Percentiles rank a stretch among this genome's conserved stretches.
Evolutionary conservation across 2,888 invertebrate species (phyloP).

Genomic region (Agrypnus murinus): DNA sequence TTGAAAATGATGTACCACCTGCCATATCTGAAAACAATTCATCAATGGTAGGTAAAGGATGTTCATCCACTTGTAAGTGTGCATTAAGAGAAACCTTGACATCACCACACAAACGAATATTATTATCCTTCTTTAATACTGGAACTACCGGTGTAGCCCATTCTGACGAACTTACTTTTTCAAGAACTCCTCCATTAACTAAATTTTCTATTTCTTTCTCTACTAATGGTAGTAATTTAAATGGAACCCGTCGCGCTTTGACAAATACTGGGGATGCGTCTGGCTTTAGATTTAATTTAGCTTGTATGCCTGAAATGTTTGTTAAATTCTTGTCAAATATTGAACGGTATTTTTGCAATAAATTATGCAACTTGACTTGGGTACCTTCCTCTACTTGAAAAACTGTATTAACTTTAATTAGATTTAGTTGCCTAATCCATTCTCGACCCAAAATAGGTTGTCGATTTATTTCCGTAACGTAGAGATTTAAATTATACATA

Average conservation of each 20-base stretch:
- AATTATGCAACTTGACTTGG: background rate
- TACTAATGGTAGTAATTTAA: constrained; percentile 27
- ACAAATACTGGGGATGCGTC: constrained; percentile 24
- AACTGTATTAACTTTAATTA: background rate
- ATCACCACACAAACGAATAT: constrained; percentile 21
- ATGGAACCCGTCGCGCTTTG: constrained; percentile 33
- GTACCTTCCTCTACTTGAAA: background rate
- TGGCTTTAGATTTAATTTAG: constrained; percentile 20
- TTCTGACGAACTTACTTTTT: constrained; percentile 36
- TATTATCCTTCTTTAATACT: background rate
- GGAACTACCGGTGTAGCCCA: constrained; percentile 36
- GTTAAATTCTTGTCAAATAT: background rate
- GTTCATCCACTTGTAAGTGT: constrained; percentile 14
- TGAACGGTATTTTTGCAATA: background rate
- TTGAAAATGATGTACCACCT: constrained; percentile 2
- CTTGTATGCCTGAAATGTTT: constrained; percentile 22
- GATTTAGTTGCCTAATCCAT: background rate
- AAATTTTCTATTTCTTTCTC: constrained; percentile 38
- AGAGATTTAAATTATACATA: too few species aligned
- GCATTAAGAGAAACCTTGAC: constrained; percentile 11
- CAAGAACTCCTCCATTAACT: constrained; percentile 24
- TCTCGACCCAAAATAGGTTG: too few species aligned
- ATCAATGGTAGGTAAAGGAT: constrained; percentile 28
- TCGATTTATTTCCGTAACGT: too few species aligned
- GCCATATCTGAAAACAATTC: constrained; percentile 17